Percentiles rank a stretch among this genome's conserved stretches.
These are phyloP conservation scores for Chloroclysta siterata DNA, from an alignment of 2,888 invertebrate genomes.

Conservation along the genomic window DNA sequence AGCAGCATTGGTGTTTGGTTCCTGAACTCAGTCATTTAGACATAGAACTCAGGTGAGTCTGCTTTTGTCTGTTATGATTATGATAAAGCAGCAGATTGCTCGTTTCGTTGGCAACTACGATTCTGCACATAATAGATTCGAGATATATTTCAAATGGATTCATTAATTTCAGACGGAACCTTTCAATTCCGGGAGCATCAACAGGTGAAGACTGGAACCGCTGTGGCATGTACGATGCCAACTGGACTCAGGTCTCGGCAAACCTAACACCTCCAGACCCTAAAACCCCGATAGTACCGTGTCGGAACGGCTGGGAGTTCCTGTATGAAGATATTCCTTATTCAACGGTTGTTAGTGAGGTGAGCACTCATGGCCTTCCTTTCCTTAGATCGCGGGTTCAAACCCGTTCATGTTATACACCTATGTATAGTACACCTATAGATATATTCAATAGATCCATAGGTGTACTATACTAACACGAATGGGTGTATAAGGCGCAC, in stretches of 20 bases:
- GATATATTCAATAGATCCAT: too few relatives aligned
- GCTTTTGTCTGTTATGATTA: too few relatives aligned
- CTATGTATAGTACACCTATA: too few relatives aligned
- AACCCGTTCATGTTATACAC: too few relatives aligned
- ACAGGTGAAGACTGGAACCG: constrained; percentile 51
- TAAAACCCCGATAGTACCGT: constrained; percentile 47
- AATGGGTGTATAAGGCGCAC: too few relatives aligned
- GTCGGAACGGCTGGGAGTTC: constrained; percentile 63
- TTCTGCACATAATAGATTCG: too few relatives aligned
- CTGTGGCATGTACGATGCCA: constrained; percentile 57
- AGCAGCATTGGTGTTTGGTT: constrained; percentile 62
- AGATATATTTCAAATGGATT: too few relatives aligned
- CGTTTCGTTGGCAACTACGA: too few relatives aligned
- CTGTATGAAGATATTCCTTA: constrained; percentile 61
- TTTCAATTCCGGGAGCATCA: constrained; percentile 57
- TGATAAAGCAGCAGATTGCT: too few relatives aligned
- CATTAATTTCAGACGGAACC: constrained; percentile 48
- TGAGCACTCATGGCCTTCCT: constrained; percentile 14
- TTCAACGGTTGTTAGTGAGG: constrained; percentile 61
- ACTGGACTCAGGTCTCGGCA: constrained; percentile 58
- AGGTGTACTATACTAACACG: too few relatives aligned
- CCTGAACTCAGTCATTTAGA: constrained; percentile 57
- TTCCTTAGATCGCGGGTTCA: too few relatives aligned
- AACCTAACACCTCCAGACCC: constrained; percentile 51
- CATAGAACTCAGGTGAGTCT: constrained; percentile 49